Evolutionary conservation across 2,797 vertebrate genomes (phyloP).

Genomic region (Nyctalus aviator): DNA sequence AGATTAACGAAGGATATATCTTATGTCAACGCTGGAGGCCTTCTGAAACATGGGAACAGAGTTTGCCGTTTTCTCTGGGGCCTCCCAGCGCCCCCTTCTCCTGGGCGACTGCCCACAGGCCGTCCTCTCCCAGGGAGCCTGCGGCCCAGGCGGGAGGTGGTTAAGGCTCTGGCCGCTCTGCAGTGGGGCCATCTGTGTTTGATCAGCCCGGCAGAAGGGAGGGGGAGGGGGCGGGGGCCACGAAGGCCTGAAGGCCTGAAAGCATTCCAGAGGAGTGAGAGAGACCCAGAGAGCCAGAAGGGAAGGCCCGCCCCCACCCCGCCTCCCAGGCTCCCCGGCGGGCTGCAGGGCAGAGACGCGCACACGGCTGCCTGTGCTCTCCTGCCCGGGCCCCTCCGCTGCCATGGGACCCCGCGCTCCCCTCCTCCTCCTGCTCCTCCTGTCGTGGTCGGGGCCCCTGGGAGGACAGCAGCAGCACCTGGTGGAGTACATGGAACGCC

Average conservation of each 20-base stretch:
- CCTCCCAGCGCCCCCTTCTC: not conserved
- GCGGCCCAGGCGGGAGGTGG: conserved; percentile 54
- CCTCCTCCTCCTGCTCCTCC: conserved; percentile 88
- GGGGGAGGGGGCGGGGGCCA: conserved; percentile 59
- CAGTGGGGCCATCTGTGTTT: conserved; percentile 82
- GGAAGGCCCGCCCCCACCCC: conserved; percentile 73
- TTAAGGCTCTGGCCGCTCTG: conserved; percentile 71
- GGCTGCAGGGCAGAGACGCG: conserved; percentile 39
- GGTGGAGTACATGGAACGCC: conserved; percentile 97
- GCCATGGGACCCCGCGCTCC: conserved; percentile 87
- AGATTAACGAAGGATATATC: conserved; percentile 6
- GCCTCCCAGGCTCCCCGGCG: conserved; percentile 48
- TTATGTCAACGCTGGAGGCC: not conserved
- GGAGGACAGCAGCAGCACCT: conserved; percentile 92
- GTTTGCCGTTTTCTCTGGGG: not conserved
- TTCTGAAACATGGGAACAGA: not conserved
- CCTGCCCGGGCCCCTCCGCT: conserved; percentile 79
- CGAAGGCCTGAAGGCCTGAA: conserved; percentile 71
- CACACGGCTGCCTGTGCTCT: not conserved
- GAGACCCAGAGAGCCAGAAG: conserved; percentile 76
- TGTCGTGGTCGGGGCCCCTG: conserved; percentile 84
- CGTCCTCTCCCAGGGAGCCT: not conserved
- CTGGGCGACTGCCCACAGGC: conserved; percentile 29
- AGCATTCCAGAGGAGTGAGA: conserved; percentile 91
- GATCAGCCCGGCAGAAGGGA: conserved; percentile 72